Conservation (phyloP, 1,140 invertebrate species). For the Drosophila sp. region DNA sequence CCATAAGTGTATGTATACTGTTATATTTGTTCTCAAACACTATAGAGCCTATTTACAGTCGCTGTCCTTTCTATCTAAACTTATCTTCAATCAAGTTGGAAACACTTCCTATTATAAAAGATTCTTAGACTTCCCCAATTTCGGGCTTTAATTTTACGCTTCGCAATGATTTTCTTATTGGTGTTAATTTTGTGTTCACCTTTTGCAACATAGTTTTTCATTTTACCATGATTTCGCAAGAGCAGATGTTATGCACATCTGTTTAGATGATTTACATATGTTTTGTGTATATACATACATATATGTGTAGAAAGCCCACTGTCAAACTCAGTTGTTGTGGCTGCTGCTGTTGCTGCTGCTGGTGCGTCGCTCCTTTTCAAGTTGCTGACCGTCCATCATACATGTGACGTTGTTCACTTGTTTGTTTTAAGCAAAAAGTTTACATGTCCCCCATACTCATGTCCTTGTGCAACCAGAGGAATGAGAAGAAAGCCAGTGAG, state of each 20-base stretch:
- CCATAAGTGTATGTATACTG: no score
- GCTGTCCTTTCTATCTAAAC: no score
- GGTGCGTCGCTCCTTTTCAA: conserved; percentile 9
- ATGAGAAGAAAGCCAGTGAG: neutral
- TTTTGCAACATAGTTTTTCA: conserved; percentile 5
- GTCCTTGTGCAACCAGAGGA: neutral
- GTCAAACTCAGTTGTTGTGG: conserved; percentile 9
- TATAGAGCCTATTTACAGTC: no score
- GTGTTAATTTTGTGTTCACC: neutral
- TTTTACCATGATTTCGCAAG: conserved; percentile 10
- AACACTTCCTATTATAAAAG: no score
- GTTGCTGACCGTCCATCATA: conserved; percentile 14
- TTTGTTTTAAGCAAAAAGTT: conserved; percentile 20
- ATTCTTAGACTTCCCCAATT: no score
- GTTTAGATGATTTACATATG: conserved; percentile 17
- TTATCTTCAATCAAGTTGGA: no score
- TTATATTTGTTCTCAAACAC: no score
- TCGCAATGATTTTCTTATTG: neutral
- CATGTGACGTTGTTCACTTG: conserved; percentile 8
- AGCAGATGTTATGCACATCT: conserved; percentile 18
- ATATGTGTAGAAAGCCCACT: neutral
- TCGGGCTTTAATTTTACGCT: neutral
- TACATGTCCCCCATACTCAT: neutral
- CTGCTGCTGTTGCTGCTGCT: neutral
- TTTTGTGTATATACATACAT: neutral